Evolutionary conservation across 2,888 invertebrate species (phyloP).

Genomic region (Drosophila algonquin): DNA sequence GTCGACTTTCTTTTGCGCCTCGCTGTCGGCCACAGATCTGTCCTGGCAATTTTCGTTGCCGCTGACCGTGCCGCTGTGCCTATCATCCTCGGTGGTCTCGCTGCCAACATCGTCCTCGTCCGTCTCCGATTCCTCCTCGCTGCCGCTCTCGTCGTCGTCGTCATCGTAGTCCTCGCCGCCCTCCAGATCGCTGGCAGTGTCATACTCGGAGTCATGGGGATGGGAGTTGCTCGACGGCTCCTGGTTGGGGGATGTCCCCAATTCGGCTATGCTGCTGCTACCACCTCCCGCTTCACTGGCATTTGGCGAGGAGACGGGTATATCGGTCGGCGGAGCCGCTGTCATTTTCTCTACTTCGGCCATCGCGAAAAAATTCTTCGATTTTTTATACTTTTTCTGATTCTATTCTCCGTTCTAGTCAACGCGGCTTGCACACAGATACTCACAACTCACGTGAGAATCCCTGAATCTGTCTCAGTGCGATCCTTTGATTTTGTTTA

Average conservation of each 20-base stretch:
- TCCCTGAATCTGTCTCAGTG: background rate
- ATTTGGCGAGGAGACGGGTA: constrained; percentile 64
- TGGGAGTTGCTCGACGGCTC: constrained; percentile 83
- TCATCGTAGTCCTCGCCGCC: constrained; percentile 83
- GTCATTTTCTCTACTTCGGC: constrained; percentile 83
- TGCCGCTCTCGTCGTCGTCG: constrained; percentile 69
- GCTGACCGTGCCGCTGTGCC: constrained; percentile 86
- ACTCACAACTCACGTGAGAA: constrained; percentile 27
- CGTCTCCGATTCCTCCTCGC: constrained; percentile 57
- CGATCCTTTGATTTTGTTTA: constrained; percentile 9
- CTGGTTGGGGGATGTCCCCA: constrained; percentile 82
- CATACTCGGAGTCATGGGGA: constrained; percentile 84
- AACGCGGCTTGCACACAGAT: constrained; percentile 38
- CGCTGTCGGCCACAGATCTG: constrained; percentile 85
- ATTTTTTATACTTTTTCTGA: constrained; percentile 40
- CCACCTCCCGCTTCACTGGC: constrained; percentile 54
- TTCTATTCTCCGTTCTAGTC: constrained; percentile 36
- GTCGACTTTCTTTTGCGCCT: constrained; percentile 90
- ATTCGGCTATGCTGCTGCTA: constrained; percentile 54
- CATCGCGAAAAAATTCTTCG: constrained; percentile 68
- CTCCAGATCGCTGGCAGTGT: constrained; percentile 84
- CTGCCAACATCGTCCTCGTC: constrained; percentile 73
- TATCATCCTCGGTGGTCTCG: constrained; percentile 69
- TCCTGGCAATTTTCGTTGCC: constrained; percentile 87
- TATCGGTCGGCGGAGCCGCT: constrained; percentile 66